These are phyloP conservation scores for Leptogaster cylindrica DNA, from an alignment of 2,888 invertebrate species.

Conservation along the genomic window DNA sequence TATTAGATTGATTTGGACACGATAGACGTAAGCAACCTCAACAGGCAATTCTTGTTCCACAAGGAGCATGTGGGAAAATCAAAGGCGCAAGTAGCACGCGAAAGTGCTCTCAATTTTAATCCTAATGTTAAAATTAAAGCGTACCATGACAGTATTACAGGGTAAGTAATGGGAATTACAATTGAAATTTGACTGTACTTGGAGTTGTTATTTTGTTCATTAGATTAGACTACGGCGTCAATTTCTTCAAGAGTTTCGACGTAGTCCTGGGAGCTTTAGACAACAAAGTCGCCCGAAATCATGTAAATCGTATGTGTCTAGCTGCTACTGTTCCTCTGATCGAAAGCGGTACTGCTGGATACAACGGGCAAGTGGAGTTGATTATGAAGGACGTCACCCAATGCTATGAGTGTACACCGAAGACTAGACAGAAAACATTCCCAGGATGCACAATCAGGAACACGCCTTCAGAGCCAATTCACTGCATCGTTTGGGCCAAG, in stretches of 20 bases:
- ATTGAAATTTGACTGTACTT: background rate
- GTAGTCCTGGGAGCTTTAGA: slow-evolving; percentile 97
- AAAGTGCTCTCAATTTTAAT: slow-evolving; percentile 87
- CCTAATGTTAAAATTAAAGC: slow-evolving; percentile 87
- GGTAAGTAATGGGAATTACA: slow-evolving; percentile 73
- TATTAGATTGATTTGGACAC: slow-evolving; percentile 96
- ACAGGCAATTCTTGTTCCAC: slow-evolving; percentile 98
- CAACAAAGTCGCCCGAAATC: slow-evolving; percentile 94
- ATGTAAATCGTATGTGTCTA: slow-evolving; percentile 98
- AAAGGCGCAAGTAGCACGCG: slow-evolving; percentile 90
- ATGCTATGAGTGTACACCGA: slow-evolving; percentile 96
- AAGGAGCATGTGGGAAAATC: slow-evolving; percentile 98
- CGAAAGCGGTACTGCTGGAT: slow-evolving; percentile 97
- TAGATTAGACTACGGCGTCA: slow-evolving; percentile 87
- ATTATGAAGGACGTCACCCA: slow-evolving; percentile 87
- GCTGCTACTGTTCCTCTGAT: slow-evolving; percentile 93
- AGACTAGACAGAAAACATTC: slow-evolving; percentile 88
- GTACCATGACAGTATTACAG: slow-evolving; percentile 91
- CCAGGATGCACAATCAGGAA: slow-evolving; percentile 99
- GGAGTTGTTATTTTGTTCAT: slow-evolving; percentile 54
- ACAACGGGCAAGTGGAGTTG: slow-evolving; percentile 92
- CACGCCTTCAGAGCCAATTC: slow-evolving; percentile 98
- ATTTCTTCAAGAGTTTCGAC: slow-evolving; percentile 89
- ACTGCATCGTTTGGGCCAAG: slow-evolving; percentile 99
- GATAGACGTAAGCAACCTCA: slow-evolving; percentile 98